Evolutionary conservation across 2,113 vertebrate genomes (phyloP), one percentile per base, ranked within the genome.

Genomic region (Neodontobutis hainanensis): DNA sequence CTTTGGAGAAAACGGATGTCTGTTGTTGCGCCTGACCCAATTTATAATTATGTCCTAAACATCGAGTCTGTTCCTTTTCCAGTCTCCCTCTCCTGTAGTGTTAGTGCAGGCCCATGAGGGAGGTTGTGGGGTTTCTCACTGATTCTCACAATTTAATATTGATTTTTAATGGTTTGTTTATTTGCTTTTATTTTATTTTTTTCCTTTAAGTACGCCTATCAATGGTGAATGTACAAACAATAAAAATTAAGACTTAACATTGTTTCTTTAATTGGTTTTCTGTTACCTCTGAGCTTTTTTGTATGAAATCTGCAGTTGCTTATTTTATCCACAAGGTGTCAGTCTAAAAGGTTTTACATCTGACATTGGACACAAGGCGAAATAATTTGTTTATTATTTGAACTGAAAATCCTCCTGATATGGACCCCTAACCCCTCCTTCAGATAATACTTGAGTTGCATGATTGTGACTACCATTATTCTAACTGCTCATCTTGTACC

Each of bases 221-320:
- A 92, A 88, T 93, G 92, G 91, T 93, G 90, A 93, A 93, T 93
- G 92, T 93, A 93, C 86, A 93, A 93, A 93, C 89, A 92, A 92
- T 91, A 92, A 92, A 91, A 91, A 86, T 73, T 89, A 81, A 89
- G 84, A 70, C 90, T 91, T 92, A 80, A 87, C 75, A 77, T 82
- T 50, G 0, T 27, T 60, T 15, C 59, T 47, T 2, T 10, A 27
- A 9, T 38, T 7, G 4, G 2, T 8, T 40, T 61, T 11, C 14
- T 45, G 4, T 43, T 6, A 1, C 12, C 8, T 15, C 11, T 35
- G 2, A 40, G 3, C 0, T 0, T 10, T 34, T 32, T 35, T 36
- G 10, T 43, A 1, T 43, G 6, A 11, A 16, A 6, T 34, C 4
- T 51, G 68, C n/a, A 16, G 38, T 64, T 73, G 35, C 67, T 43